Evolutionary conservation across 2,797 vertebrate genomes (phyloP).

Genomic region (Threskiornis aethiopicus): DNA sequence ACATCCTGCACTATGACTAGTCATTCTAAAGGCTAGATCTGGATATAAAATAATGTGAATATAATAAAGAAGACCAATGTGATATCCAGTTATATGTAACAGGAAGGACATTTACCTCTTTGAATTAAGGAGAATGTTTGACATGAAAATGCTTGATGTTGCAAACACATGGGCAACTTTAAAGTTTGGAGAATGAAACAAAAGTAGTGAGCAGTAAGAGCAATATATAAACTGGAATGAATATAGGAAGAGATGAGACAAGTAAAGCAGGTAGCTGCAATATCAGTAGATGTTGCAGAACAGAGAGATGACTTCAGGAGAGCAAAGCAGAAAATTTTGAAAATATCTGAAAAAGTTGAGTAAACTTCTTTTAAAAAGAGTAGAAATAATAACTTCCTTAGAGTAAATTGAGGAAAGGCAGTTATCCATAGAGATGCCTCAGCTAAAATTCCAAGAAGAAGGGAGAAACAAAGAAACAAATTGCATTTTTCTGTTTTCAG

Average conservation of each 20-base stretch:
- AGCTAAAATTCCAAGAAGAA: background rate
- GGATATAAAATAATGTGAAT: background rate
- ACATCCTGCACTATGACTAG: background rate
- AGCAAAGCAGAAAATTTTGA: background rate
- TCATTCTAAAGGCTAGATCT: background rate
- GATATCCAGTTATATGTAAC: background rate
- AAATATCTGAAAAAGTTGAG: background rate
- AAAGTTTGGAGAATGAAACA: background rate
- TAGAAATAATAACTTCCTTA: background rate
- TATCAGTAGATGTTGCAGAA: background rate
- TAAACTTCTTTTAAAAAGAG: background rate
- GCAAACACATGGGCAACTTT: background rate
- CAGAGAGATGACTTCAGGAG: background rate
- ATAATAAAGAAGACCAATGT: background rate
- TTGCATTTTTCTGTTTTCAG: background rate
- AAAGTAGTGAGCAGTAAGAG: background rate
- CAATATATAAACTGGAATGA: background rate
- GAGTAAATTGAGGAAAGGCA: background rate
- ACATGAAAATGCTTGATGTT: background rate
- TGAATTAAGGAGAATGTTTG: background rate
- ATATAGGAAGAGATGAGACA: background rate
- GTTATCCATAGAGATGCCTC: background rate
- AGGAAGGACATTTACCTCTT: background rate
- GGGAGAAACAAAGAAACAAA: background rate
- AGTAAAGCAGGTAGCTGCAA: background rate